Percentiles rank a stretch among this genome's conserved stretches.
Evolutionary conservation across 2,797 vertebrate genomes (phyloP).

Genomic region (Tenualosa thibaudeaui): DNA sequence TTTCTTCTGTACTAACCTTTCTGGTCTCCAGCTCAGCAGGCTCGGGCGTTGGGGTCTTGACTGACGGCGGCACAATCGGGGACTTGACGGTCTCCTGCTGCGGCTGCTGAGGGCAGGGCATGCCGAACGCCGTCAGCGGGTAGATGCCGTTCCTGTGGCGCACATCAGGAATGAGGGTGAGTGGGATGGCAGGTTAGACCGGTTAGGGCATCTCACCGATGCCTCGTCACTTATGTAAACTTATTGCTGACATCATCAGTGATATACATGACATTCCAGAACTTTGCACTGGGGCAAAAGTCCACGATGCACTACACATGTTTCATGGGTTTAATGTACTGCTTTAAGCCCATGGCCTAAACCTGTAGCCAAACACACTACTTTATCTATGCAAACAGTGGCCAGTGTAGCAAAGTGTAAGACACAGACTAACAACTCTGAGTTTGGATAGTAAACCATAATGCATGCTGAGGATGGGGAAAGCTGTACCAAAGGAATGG

Average conservation of each 20-base stretch:
- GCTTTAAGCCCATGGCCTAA: too few relatives aligned
- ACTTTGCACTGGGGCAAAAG: too few relatives aligned
- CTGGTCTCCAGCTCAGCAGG: constrained; percentile 94
- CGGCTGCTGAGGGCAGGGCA: constrained; percentile 90
- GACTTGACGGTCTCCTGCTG: constrained; percentile 94
- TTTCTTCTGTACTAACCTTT: constrained; percentile 77
- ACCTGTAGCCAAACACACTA: too few relatives aligned
- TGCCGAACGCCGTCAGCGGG: constrained; percentile 93
- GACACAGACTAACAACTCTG: too few relatives aligned
- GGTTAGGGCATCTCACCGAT: background rate
- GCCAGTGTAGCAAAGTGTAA: too few relatives aligned
- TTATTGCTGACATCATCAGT: background rate
- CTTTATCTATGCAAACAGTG: too few relatives aligned
- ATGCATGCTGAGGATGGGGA: too few relatives aligned
- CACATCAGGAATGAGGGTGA: background rate
- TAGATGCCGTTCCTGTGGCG: constrained; percentile 92
- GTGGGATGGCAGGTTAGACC: background rate
- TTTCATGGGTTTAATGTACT: too few relatives aligned
- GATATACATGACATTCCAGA: background rate
- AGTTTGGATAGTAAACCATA: too few relatives aligned
- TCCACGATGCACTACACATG: too few relatives aligned
- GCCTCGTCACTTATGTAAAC: background rate
- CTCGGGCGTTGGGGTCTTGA: constrained; percentile 94
- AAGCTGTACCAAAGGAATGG: too few relatives aligned
- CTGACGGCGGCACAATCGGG: constrained; percentile 90